Evolutionary conservation across 1,140 invertebrate genomes (phyloP).

Genomic region (Solenopsis fugax): DNA sequence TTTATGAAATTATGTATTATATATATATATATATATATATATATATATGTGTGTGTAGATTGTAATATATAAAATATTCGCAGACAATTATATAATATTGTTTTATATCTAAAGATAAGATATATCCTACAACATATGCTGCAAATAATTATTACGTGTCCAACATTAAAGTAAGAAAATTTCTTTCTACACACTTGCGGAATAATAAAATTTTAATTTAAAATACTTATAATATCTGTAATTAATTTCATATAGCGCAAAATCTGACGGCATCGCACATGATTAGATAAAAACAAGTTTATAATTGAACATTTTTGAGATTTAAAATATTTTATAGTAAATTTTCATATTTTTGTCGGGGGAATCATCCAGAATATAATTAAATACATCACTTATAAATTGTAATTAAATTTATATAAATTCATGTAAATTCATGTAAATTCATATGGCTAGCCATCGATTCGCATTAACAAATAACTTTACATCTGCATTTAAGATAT

Average conservation of each 20-base stretch:
- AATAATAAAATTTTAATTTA: conserved; percentile 24
- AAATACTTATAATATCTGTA: conserved; percentile 17
- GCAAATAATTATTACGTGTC: conserved; percentile 5
- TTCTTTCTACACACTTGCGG: background rate
- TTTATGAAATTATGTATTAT: conserved; percentile 15
- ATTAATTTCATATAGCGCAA: background rate
- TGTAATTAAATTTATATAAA: background rate
- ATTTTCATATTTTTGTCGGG: background rate
- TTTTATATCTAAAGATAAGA: background rate
- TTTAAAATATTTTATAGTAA: background rate
- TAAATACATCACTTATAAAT: background rate
- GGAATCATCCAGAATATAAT: background rate
- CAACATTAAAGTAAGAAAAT: background rate
- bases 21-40: conserved; percentile 4
- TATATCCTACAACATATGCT: background rate
- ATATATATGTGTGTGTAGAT: background rate
- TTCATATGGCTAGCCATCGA: background rate
- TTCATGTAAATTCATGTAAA: background rate
- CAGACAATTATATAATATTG: conserved; percentile 15
- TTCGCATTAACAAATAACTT: background rate
- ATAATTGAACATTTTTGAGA: background rate
- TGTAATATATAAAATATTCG: conserved; percentile 18
- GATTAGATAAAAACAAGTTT: background rate
- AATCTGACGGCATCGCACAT: background rate
- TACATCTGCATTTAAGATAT: background rate